These are phyloP conservation scores for Brachypterus glaber DNA, from an alignment of 2,888 invertebrate genomes.

Conservation along the genomic window DNA sequence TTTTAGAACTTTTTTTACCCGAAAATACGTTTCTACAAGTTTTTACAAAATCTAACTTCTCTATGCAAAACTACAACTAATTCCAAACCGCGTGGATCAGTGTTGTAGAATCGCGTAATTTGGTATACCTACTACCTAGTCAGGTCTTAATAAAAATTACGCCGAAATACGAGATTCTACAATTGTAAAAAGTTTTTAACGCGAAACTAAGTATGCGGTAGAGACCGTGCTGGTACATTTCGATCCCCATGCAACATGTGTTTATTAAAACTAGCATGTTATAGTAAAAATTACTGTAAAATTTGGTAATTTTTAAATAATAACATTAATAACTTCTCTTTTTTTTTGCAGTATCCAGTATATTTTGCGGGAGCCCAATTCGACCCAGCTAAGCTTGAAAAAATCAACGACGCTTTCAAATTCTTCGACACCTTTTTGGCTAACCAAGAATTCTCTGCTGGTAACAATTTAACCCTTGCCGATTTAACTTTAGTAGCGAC, in stretches of 20 bases:
- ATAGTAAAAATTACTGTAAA: neutral
- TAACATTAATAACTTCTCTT: slow-evolving; percentile 5
- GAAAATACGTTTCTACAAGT: too few species aligned
- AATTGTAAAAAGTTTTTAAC: neutral
- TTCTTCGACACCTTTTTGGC: slow-evolving; percentile 65
- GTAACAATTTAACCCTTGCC: slow-evolving; percentile 64
- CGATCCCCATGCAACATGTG: too few species aligned
- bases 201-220: neutral
- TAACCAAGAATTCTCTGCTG: slow-evolving; percentile 61
- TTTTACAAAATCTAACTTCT: too few species aligned
- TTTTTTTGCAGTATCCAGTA: slow-evolving; percentile 32
- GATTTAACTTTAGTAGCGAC: slow-evolving; percentile 61
- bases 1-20: too few species aligned
- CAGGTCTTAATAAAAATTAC: too few species aligned
- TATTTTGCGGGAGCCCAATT: slow-evolving; percentile 39
- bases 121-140: too few species aligned
- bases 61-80: too few species aligned
- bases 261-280: too few species aligned
- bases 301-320: neutral
- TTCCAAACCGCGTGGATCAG: too few species aligned
- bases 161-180: too few species aligned
- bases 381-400: slow-evolving; percentile 58
- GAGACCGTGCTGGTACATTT: too few species aligned
- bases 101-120: too few species aligned
- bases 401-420: slow-evolving; percentile 57